Percentiles rank a stretch among this genome's conserved stretches.
These are phyloP conservation scores for Delichon dasypus DNA, from an alignment of 2,797 vertebrate genomes.

Conservation along the genomic window DNA sequence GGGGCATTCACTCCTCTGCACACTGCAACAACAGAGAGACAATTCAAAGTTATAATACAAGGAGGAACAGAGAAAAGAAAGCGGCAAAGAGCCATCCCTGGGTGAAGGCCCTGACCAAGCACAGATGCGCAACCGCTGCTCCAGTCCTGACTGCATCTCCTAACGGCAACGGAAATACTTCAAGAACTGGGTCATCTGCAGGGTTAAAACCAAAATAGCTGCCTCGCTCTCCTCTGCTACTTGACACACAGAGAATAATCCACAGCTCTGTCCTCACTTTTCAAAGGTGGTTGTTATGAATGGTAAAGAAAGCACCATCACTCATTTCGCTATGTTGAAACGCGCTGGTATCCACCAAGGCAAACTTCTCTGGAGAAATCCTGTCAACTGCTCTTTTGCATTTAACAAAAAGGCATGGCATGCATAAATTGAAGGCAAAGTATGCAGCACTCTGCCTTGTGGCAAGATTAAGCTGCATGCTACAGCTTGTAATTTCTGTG, in stretches of 20 bases:
- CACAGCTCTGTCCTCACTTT: neutral
- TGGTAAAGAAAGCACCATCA: neutral
- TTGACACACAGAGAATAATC: neutral
- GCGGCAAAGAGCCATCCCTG: constrained; percentile 40
- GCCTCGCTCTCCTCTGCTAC: neutral
- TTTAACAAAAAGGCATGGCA: constrained; percentile 53
- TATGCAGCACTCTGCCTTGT: constrained; percentile 54
- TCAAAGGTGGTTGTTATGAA: constrained; percentile 2
- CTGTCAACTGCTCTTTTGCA: constrained; percentile 21
- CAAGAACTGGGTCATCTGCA: constrained; percentile 29
- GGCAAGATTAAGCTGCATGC: constrained; percentile 59
- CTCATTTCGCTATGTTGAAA: neutral
- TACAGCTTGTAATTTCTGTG: constrained; percentile 56
- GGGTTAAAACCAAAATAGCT: neutral
- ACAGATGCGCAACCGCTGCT: neutral
- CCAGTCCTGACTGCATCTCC: neutral
- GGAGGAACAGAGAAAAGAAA: constrained; percentile 63
- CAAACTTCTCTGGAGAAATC: constrained; percentile 22
- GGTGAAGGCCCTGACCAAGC: constrained; percentile 52
- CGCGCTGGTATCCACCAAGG: neutral
- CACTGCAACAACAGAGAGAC: constrained; percentile 82
- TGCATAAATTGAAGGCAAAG: constrained; percentile 56
- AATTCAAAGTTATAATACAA: constrained; percentile 65
- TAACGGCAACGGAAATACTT: neutral
- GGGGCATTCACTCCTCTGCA: constrained; percentile 90